Evolutionary conservation across 35 echinoderm and acorn worm species (phyloP).

Genomic region (Anneissia japonica): DNA sequence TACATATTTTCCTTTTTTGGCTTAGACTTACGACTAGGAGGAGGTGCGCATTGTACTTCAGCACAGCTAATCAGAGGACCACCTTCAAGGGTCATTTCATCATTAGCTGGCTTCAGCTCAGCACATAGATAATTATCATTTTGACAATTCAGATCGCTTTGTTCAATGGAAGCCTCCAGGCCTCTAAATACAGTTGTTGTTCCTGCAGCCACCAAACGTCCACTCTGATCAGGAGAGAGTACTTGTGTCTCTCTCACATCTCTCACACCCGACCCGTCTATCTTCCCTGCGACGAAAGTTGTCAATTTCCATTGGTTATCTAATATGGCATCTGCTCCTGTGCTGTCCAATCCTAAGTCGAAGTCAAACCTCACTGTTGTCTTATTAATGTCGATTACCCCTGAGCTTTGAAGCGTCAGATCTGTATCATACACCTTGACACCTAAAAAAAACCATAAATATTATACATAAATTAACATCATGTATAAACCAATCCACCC

Average conservation of each 20-base stretch:
- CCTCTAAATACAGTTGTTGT: constrained; percentile 33
- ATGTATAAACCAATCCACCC: too few species aligned
- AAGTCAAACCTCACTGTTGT: constrained; percentile 56
- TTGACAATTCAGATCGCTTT: constrained; percentile 32
- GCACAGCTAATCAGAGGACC: neutral
- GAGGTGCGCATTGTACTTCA: neutral
- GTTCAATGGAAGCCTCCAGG: constrained; percentile 44
- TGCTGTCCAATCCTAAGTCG: constrained; percentile 13
- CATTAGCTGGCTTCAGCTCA: constrained; percentile 29
- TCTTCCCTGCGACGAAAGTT: constrained; percentile 42
- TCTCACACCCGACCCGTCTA: constrained; percentile 10
- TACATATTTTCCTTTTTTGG: neutral
- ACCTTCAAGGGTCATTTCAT: neutral
- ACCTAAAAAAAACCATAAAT: constrained; percentile 26
- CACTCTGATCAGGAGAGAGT: constrained; percentile 40
- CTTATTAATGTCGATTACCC: constrained; percentile 11
- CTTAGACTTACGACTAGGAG: neutral
- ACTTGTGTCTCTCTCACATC: constrained; percentile 33
- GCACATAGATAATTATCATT: constrained; percentile 63
- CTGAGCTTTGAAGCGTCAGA: constrained; percentile 15
- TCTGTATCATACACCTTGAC: constrained; percentile 52
- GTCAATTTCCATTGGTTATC: constrained; percentile 65
- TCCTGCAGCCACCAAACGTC: constrained; percentile 43
- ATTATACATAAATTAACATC: too few species aligned
- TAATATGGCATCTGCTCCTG: constrained; percentile 57